Conservation (phyloP, 1,140 invertebrate species). For the Leptopilina boulardi region DNA sequence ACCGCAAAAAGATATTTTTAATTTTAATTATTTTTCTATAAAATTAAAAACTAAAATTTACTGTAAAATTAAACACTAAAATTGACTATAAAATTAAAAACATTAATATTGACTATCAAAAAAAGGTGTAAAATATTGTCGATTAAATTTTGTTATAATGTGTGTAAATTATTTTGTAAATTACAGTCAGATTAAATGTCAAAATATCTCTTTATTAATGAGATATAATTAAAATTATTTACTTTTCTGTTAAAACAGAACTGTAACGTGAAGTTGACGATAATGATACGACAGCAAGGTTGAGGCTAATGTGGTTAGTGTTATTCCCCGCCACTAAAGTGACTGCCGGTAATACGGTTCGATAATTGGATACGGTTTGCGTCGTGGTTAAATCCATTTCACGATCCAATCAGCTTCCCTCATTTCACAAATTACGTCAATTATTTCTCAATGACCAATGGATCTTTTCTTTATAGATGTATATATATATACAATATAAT, state of each 20-base stretch:
- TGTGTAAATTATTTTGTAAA: not conserved
- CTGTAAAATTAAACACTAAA: too few species aligned
- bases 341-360: conserved; percentile 17
- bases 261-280: not conserved
- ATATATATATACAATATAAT: too few species aligned
- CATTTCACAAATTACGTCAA: conserved; percentile 18
- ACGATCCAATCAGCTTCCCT: conserved; percentile 18
- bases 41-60: not conserved
- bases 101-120: too few species aligned
- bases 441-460: conserved; percentile 5
- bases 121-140: too few species aligned
- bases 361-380: conserved; percentile 26
- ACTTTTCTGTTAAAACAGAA: not conserved
- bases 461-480: not conserved
- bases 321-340: not conserved
- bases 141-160: too few species aligned
- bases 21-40: too few species aligned
- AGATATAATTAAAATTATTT: conserved; percentile 1
- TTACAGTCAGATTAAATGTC: not conserved
- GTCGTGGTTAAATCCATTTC: conserved; percentile 26
- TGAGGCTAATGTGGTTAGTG: conserved; percentile 26
- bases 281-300: conserved; percentile 11
- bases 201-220: not conserved
- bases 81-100: too few species aligned
- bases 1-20: too few species aligned